Base-by-base conservation (phyloP, 2,113 vertebrate species). In the Chascanopsetta lugubris region DNA sequence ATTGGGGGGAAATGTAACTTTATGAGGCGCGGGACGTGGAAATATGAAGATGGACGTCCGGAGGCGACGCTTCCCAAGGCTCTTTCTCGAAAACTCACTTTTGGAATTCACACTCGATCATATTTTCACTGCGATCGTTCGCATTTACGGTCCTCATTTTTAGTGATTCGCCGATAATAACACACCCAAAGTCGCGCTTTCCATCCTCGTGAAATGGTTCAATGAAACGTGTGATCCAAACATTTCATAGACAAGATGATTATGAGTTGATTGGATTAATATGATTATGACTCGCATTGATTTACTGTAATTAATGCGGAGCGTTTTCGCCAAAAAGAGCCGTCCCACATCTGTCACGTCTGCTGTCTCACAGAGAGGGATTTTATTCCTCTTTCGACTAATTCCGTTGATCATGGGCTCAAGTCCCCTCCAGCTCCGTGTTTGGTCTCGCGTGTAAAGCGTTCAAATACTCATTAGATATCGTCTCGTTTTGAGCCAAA, bases 221-320 rank as follows among this genome's bases (percentile, higher is more conserved):
- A 13, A 36, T 13, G 12, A 36, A 40, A 40, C 38, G 6, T n/a
- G 38, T 17, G n/a, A n/a, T 2, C n/a, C 17, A 40, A 40, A 40
- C 15, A 8, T 40, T 40, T 40, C n/a, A 40, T 40, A n/a, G 38
- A 40, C 38, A 40, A n/a, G 17, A n/a, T 40, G 38, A 40, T 40
- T 40, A 40, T n/a, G 12, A n/a, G 7, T 6, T 40, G 38, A 40
- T 40, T 45, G 42, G 42, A 20, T n/a, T 20, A 21, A 10, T 36
- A 18, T 60, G 29, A 69, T 26, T 12, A 45, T 24, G 38, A n/a
- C n/a, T n/a, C 53, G 56, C 36, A 60, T 69, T 34, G 40, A 69
- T 53, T 53, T 5, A 46, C 30, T 11, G 30, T 34, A 47, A 60
- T 60, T 61, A 18, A 59, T 29, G 25, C 40, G 7, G n/a, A n/a